phyloP scores from a whole-genome alignment of 2,888 invertebrate species.

The Mycalesis mineus region DNA sequence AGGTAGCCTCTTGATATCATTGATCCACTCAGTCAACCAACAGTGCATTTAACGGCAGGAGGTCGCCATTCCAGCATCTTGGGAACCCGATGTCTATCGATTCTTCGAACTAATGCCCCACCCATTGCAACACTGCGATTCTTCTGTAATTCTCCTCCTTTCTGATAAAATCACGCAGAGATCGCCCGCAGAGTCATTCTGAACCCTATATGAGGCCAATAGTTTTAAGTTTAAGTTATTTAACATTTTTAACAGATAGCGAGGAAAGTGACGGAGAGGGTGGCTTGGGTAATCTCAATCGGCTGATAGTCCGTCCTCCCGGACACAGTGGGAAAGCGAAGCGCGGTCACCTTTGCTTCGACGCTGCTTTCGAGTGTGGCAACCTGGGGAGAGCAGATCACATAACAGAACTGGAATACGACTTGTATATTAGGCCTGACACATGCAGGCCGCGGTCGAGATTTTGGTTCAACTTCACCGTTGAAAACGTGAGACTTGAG shows the following conservation, averaged over 20 bases:
- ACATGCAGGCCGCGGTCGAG: slow-evolving; percentile 95
- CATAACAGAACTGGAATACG: slow-evolving; percentile 96
- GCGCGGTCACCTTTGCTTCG: slow-evolving; percentile 96
- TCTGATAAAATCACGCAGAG: too few relatives aligned
- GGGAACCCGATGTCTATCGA: too few relatives aligned
- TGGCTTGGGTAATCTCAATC: slow-evolving; percentile 94
- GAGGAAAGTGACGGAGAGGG: slow-evolving; percentile 96
- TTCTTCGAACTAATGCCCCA: background rate
- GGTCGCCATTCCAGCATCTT: too few relatives aligned
- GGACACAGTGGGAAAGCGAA: slow-evolving; percentile 97
- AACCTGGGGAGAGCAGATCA: slow-evolving; percentile 97
- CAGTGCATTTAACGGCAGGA: too few relatives aligned
- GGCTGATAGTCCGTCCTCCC: slow-evolving; percentile 90
- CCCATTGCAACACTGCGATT: too few relatives aligned
- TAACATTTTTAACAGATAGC: slow-evolving; percentile 79
- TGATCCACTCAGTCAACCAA: too few relatives aligned
- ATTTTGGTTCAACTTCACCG: slow-evolving; percentile 99
- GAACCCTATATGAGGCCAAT: too few relatives aligned
- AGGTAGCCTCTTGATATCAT: too few relatives aligned
- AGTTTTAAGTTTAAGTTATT: too few relatives aligned
- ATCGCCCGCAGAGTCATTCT: too few relatives aligned
- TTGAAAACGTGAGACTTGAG: slow-evolving; percentile 95
- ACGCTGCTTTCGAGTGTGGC: slow-evolving; percentile 97
- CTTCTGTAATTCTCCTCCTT: too few relatives aligned
- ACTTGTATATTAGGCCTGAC: slow-evolving; percentile 96